Conservation (phyloP, 2,888 invertebrate species). For the Lasioglossum figueresi region DNA sequence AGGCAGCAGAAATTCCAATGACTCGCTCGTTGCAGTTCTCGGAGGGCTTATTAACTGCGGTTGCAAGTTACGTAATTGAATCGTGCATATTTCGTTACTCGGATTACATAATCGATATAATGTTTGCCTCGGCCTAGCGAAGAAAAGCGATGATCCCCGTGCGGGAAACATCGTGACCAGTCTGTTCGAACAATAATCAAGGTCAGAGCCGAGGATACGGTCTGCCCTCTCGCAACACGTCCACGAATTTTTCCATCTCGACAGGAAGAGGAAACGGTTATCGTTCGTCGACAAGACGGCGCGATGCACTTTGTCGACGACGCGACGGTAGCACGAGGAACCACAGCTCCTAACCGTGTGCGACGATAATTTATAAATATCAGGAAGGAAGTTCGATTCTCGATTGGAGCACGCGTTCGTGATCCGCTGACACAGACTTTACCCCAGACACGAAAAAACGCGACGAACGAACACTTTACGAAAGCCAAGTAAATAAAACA, state of each 20-base stretch:
- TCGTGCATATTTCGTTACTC: not conserved
- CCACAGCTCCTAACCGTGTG: too few species aligned
- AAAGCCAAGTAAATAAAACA: not conserved
- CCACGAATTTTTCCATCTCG: not conserved
- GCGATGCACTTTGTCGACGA: not conserved
- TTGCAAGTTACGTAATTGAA: conserved; percentile 26
- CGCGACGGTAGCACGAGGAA: not conserved
- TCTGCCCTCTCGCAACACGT: conserved; percentile 44
- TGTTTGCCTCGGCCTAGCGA: not conserved
- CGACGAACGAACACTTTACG: not conserved
- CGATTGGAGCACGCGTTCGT: not conserved
- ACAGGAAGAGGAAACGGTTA: not conserved
- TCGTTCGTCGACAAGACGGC: conserved; percentile 37
- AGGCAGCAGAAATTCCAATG: not conserved
- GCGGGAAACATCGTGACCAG: not conserved
- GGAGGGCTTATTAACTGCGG: not conserved
- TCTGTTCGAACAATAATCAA: not conserved
- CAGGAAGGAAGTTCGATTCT: not conserved
- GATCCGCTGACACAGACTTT: not conserved
- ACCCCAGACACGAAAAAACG: not conserved
- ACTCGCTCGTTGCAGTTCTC: not conserved
- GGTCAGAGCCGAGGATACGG: not conserved
- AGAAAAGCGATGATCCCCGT: not conserved
- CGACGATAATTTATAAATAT: not conserved
- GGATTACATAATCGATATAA: conserved; percentile 30